phyloP scores from a whole-genome alignment of 2,113 vertebrate species.

The Campylomormyrus tamandua region DNA sequence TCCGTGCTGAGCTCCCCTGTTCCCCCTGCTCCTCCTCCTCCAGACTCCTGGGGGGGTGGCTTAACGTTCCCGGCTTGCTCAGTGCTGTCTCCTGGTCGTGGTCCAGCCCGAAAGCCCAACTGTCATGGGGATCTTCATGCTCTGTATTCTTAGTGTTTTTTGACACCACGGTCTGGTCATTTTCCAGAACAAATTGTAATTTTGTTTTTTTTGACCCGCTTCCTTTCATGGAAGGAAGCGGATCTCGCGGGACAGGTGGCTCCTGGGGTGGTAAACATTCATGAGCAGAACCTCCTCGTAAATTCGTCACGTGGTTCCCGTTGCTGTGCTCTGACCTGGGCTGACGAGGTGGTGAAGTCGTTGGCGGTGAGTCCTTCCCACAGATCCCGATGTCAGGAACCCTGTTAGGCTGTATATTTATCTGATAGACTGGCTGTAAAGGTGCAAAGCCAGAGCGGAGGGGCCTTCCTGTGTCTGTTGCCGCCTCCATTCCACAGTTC shows the following conservation, averaged over 20 bases:
- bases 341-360: background rate
- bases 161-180: background rate
- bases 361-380: constrained; percentile 9
- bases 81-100: background rate
- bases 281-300: constrained; percentile 14
- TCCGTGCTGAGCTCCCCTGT: constrained; percentile 33
- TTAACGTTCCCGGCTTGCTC: constrained; percentile 23
- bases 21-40: constrained; percentile 23
- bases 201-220: background rate
- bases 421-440: constrained; percentile 47
- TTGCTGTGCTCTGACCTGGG: accelerated
- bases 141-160: background rate
- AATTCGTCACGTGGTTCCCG: background rate
- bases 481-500: background rate
- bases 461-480: background rate
- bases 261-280: constrained; percentile 11
- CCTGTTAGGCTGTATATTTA: constrained; percentile 34
- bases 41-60: background rate
- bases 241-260: background rate
- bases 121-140: constrained; percentile 9
- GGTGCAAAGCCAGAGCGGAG: constrained; percentile 27
- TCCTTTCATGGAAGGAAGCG: background rate
- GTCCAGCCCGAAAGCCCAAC: background rate
- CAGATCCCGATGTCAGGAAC: background rate
- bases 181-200: background rate